Conservation (phyloP, 2,113 vertebrate genomes). For the Fulmarus glacialis region DNA sequence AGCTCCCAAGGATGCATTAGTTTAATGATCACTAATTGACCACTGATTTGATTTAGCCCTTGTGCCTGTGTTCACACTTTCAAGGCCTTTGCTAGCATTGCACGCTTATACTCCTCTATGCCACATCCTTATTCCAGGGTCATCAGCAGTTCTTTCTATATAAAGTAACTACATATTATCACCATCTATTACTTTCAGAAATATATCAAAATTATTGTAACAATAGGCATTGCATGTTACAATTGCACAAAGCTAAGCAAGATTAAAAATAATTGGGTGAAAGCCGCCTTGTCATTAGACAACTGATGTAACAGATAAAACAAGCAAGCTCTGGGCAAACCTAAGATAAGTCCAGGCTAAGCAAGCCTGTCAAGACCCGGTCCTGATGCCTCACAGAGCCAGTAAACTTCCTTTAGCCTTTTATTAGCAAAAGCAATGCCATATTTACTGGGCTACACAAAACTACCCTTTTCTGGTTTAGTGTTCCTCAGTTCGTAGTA, state of each 20-base stretch:
- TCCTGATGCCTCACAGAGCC: neutral
- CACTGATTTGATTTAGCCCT: neutral
- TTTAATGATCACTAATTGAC: neutral
- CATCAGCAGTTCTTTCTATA: neutral
- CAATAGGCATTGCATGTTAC: neutral
- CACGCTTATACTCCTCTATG: neutral
- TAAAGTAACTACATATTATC: neutral
- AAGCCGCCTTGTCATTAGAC: neutral
- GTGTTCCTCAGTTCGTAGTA: neutral
- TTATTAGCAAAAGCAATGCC: neutral
- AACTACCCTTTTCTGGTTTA: neutral
- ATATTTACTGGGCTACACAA: neutral
- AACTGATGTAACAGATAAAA: neutral
- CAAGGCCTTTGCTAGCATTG: neutral
- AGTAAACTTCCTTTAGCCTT: neutral
- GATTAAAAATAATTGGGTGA: neutral
- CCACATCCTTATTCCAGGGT: neutral
- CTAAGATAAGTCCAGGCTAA: neutral
- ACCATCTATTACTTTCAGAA: neutral
- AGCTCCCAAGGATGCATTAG: neutral
- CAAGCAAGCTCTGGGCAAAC: neutral
- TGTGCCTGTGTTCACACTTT: neutral
- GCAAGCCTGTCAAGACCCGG: neutral
- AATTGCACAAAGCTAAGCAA: neutral
- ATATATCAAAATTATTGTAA: neutral